phyloP scores from a whole-genome alignment of 2,797 vertebrate genomes.

The Oreochromis grahami region DNA sequence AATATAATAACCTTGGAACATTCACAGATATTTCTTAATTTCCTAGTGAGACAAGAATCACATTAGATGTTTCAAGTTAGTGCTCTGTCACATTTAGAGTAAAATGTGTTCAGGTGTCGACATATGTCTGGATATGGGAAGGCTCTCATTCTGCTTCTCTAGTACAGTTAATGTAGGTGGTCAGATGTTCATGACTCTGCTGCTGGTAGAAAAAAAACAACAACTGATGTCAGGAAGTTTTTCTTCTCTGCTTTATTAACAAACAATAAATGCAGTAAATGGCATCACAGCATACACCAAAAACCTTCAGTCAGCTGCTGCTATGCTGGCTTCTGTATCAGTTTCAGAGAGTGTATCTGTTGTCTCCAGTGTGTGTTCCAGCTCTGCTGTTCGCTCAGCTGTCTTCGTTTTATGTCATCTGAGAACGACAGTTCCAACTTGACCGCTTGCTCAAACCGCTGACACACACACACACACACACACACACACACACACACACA shows the following conservation, averaged over 20 bases:
- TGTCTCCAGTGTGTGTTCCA: conserved; percentile 72
- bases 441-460: conserved; percentile 69
- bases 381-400: conserved; percentile 43
- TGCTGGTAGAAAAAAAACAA: background rate
- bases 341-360: conserved; percentile 37
- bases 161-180: background rate
- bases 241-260: background rate
- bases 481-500: no score
- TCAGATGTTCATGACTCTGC: background rate
- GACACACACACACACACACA: conserved; percentile 18
- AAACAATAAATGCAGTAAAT: background rate
- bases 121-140: background rate
- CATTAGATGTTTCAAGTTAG: background rate
- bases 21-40: background rate
- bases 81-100: background rate
- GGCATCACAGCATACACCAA: background rate
- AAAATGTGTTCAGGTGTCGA: background rate
- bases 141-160: background rate
- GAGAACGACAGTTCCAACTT: conserved; percentile 42
- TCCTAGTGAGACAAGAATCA: background rate
- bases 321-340: background rate
- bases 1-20: background rate
- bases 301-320: background rate
- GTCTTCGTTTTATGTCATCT: conserved; percentile 51
- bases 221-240: background rate